Conservation (phyloP, 2,888 invertebrate genomes). For the Stenotaenia linearis region DNA sequence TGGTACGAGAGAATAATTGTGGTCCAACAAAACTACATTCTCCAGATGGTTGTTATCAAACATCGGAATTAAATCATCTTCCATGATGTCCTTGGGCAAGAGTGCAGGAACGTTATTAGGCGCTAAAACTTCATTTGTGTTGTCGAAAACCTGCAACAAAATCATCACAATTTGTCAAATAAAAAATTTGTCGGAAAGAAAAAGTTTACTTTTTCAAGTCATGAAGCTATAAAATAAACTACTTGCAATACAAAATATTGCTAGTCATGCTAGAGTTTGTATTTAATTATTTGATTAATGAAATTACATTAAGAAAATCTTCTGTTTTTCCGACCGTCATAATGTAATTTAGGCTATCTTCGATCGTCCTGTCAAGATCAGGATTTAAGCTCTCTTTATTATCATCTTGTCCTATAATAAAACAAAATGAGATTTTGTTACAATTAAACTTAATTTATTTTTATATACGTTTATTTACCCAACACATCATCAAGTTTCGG, state of each 20-base stretch:
- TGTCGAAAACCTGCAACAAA: slow-evolving; percentile 28
- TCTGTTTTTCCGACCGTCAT: slow-evolving; percentile 35
- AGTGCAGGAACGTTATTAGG: background rate
- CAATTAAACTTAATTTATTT: background rate
- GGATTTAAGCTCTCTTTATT: slow-evolving; percentile 29
- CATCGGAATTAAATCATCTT: slow-evolving; percentile 31
- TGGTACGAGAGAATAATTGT: slow-evolving; percentile 29
- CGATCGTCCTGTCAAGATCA: slow-evolving; percentile 31
- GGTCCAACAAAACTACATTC: slow-evolving; percentile 28
- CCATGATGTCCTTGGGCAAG: slow-evolving; percentile 28
- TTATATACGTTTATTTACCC: background rate
- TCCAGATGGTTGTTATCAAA: slow-evolving; percentile 17
- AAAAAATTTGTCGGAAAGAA: too few relatives aligned
- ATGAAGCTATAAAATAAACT: too few relatives aligned
- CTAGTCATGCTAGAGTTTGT: too few relatives aligned
- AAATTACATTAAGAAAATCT: slow-evolving; percentile 34
- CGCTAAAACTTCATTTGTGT: slow-evolving; percentile 13
- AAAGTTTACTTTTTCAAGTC: too few relatives aligned
- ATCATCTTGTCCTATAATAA: slow-evolving; percentile 4
- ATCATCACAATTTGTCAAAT: too few relatives aligned
- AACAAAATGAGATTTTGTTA: background rate
- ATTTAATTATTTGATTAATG: background rate
- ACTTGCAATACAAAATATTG: too few relatives aligned
- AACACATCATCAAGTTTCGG: slow-evolving; percentile 24
- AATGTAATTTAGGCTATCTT: slow-evolving; percentile 32